Base-by-base conservation (phyloP, 2,113 vertebrate species). In the Fulmarus glacialis region DNA sequence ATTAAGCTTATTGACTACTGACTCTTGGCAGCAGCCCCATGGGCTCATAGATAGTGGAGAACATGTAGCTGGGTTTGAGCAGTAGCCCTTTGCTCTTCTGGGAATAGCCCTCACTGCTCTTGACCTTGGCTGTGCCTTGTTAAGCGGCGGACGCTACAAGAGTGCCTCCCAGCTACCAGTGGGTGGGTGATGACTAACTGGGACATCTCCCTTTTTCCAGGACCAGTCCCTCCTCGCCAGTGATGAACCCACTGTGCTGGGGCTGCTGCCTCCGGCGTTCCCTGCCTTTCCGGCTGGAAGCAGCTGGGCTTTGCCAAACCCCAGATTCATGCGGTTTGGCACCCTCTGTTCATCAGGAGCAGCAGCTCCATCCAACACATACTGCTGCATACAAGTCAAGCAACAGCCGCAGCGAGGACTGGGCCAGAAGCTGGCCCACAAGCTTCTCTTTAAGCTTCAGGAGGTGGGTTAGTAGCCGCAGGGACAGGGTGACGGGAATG, bases 401-500 rank as follows among this genome's bases (percentile, higher is more conserved):
- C 78, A 85, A 9, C 81, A 87, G 84, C 70, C 45, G 0, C 78
- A 40, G 66, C 0, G 1, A 91, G 73, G 45, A 6, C 58, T 32
- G 66, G 83, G 73, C 55, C 93, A 95, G 89, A 32, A 87, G 91
- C 81, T 79, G 81, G 58, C 87, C 96, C 70, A 32, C 40, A 12
- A 75, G 66, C 60, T 92, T 36, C 80, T 52, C 89, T 92, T 52
- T 63, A 48, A 93, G 89, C 67, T 89, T 82, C 36, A 40, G 95
- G 94, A 94, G 94, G 27, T 84, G 87, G 94, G 89, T 82, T 85
- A 40, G 89, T 27, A 91, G 97, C 89, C 24, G 2, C 96, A 90
- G 84, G 84, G 87, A 96, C 89, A 93, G 91, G 82, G 92, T 95
- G 90, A 96, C 21, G 50, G 90, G 96, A 96, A 95, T 96, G 89